Evolutionary conservation across 2,888 invertebrate genomes (phyloP).

Genomic region (Ommatoiulus sabulosus): DNA sequence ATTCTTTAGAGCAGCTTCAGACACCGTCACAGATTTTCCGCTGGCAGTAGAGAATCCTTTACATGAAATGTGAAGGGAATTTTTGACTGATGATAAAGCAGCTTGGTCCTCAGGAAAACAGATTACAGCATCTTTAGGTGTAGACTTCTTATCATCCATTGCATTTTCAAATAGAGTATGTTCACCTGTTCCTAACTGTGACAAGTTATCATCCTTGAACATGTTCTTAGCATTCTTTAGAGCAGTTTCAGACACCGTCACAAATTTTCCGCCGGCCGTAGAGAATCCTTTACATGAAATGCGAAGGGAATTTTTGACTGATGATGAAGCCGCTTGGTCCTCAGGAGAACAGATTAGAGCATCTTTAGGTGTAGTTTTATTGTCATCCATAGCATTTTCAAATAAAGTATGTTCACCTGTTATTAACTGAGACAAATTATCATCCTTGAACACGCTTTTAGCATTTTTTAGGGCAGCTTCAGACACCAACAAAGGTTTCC

Average conservation of each 20-base stretch:
- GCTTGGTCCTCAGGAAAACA: not conserved
- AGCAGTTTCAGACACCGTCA: constrained; percentile 9
- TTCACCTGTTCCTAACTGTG: no score
- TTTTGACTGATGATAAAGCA: not conserved
- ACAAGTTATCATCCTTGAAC: constrained; percentile 59
- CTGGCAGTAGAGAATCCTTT: constrained; percentile 60
- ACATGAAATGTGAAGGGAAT: not conserved
- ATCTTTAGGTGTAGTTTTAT: not conserved
- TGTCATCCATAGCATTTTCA: no score
- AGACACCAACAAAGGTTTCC: constrained; percentile 8
- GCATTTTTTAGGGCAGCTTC: constrained; percentile 32
- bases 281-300: constrained; percentile 60
- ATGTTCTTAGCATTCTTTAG: constrained; percentile 32
- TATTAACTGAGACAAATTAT: not conserved
- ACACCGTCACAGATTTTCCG: constrained; percentile 38
- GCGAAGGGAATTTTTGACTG: not conserved
- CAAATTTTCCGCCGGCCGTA: constrained; percentile 25
- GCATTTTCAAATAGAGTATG: no score
- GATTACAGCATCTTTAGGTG: not conserved
- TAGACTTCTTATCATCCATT: no score
- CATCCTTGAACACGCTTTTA: constrained; percentile 60
- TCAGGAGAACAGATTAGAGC: not conserved
- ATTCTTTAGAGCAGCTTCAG: not conserved
- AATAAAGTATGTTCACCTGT: no score
- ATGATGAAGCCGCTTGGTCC: not conserved